phyloP scores from a whole-genome alignment of 2,113 vertebrate species.

The Paratilapia polleni region DNA sequence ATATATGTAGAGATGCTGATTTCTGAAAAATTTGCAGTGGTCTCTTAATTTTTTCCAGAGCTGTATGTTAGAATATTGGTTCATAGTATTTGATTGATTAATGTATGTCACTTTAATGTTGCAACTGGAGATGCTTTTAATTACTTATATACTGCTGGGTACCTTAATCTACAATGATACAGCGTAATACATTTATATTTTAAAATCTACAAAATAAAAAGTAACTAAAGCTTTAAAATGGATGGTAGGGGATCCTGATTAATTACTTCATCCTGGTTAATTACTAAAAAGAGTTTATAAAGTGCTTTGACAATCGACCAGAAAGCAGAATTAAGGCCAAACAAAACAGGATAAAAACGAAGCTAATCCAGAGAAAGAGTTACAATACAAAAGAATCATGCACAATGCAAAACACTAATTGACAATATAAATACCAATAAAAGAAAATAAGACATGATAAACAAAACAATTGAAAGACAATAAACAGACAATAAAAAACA shows the following conservation, averaged over 20 bases:
- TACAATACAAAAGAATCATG: neutral
- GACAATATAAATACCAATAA: neutral
- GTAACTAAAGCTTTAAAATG: neutral
- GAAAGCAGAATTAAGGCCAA: neutral
- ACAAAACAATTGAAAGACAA: neutral
- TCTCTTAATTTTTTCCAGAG: too few relatives aligned
- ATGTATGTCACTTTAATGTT: too few relatives aligned
- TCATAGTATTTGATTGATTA: too few relatives aligned
- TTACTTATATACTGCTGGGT: too few relatives aligned
- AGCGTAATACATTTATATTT: neutral
- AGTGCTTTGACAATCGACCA: neutral
- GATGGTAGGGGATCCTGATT: neutral
- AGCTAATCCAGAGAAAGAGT: too few relatives aligned
- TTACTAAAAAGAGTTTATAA: neutral
- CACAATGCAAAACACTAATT: neutral
- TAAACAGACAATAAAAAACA: neutral
- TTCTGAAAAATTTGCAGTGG: too few relatives aligned
- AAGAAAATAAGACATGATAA: neutral
- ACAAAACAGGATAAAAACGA: neutral
- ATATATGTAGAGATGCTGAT: too few relatives aligned
- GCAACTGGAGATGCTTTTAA: too few relatives aligned
- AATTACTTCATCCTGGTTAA: neutral
- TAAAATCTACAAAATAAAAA: neutral
- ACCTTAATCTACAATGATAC: too few relatives aligned
- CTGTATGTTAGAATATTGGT: too few relatives aligned